Percentiles rank a stretch among this genome's conserved stretches.
Evolutionary conservation across 23 tunicate genomes (phyloP).

Genomic region (Clavelina lepadiformis): DNA sequence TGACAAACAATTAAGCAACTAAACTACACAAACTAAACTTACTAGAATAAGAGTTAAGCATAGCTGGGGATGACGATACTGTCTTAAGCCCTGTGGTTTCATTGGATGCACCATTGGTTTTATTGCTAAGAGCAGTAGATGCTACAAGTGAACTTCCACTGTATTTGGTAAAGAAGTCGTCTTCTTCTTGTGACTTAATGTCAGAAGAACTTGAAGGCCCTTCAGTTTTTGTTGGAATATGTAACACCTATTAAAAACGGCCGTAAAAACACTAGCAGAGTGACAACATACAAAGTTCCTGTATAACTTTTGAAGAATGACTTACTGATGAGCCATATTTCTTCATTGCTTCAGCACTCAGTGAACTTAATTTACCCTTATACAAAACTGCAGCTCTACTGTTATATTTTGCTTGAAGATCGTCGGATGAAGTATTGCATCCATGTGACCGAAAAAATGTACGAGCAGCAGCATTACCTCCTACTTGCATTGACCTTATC

Average conservation of each 20-base stretch:
- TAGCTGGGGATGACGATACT: slow-evolving; percentile 74
- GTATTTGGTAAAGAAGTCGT: slow-evolving; percentile 69
- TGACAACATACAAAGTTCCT: neutral
- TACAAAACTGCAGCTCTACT: slow-evolving; percentile 87
- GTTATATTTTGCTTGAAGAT: slow-evolving; percentile 75
- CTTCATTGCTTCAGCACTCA: slow-evolving; percentile 73
- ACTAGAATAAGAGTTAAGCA: too few species aligned
- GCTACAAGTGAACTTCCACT: slow-evolving; percentile 48
- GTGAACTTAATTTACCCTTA: slow-evolving; percentile 47
- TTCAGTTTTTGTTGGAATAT: slow-evolving; percentile 36
- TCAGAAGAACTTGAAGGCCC: neutral
- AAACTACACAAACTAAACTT: too few species aligned
- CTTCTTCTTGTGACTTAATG: slow-evolving; percentile 28
- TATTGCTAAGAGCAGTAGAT: slow-evolving; percentile 4
- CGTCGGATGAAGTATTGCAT: slow-evolving; percentile 56
- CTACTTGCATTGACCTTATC: slow-evolving; percentile 96
- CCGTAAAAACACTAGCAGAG: neutral
- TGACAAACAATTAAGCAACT: too few species aligned
- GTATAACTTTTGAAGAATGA: neutral
- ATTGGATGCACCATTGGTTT: neutral
- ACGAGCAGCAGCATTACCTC: slow-evolving; percentile 92
- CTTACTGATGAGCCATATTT: slow-evolving; percentile 64
- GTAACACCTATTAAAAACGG: slow-evolving; percentile 37
- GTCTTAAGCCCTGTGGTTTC: slow-evolving; percentile 31
- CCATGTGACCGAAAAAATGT: slow-evolving; percentile 92